Evolutionary conservation across 2,113 vertebrate species (phyloP).

Genomic region (Enhydra lutris): DNA sequence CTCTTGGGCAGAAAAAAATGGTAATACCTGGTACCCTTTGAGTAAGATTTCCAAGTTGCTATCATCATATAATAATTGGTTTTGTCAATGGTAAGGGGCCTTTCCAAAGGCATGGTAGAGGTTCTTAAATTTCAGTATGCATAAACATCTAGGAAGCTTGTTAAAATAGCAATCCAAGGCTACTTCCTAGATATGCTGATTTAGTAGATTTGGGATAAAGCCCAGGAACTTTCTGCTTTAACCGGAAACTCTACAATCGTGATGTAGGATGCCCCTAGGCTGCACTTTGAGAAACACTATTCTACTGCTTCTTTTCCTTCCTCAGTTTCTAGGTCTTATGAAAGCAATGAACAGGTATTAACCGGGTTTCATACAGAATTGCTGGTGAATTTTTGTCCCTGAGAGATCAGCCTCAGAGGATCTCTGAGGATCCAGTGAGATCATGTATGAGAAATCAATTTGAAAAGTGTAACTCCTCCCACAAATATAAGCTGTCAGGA

Average conservation of each 20-base stretch:
- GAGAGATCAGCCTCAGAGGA: background rate
- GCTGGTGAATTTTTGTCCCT: background rate
- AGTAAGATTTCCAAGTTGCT: background rate
- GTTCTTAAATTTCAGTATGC: background rate
- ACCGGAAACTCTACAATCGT: background rate
- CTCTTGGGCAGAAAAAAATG: background rate
- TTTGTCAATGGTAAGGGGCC: background rate
- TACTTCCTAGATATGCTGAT: background rate
- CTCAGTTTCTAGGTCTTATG: background rate
- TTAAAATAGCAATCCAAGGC: background rate
- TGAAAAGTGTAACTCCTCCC: slow-evolving; percentile 1
- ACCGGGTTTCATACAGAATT: background rate
- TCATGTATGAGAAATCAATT: background rate
- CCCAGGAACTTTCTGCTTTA: background rate
- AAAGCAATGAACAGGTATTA: background rate
- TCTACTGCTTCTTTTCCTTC: background rate
- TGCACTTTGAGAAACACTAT: background rate
- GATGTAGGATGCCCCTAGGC: background rate
- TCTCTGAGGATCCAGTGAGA: background rate
- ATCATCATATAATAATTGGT: background rate
- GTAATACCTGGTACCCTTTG: background rate
- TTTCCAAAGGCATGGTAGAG: background rate
- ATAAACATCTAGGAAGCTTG: background rate
- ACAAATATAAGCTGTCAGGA: background rate
- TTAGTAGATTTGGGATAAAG: background rate